Conservation (phyloP, 1,140 invertebrate species). For the Drosophila novamexicana region DNA sequence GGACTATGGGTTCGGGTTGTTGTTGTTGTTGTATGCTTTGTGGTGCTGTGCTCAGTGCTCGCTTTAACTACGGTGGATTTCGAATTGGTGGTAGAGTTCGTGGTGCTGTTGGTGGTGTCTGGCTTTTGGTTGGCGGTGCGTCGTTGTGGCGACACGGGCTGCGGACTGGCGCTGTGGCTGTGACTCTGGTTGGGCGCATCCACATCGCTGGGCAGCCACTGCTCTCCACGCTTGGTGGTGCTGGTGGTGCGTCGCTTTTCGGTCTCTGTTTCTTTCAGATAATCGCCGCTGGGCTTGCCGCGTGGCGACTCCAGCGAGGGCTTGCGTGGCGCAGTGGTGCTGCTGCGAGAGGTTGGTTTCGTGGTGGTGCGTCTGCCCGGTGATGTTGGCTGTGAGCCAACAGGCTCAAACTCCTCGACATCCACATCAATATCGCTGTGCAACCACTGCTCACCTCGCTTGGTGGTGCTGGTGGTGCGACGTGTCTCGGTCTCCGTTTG, state of each 20-base stretch:
- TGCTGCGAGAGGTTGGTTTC: constrained; percentile 5
- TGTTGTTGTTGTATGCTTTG: constrained; percentile 46
- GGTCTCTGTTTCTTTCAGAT: neutral
- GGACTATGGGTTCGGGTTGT: constrained; percentile 47
- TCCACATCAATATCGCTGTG: constrained; percentile 36
- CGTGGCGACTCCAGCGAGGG: constrained; percentile 1
- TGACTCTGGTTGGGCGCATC: constrained; percentile 9
- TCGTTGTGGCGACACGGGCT: constrained; percentile 1
- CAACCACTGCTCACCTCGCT: constrained; percentile 1
- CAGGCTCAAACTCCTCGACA: constrained; percentile 46
- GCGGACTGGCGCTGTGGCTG: constrained; percentile 6
- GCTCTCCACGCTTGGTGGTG: constrained; percentile 16
- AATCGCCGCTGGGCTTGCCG: neutral
- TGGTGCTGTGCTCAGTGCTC: constrained; percentile 66
- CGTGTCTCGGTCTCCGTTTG: neutral
- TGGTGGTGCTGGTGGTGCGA: constrained; percentile 18
- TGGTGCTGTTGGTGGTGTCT: constrained; percentile 26
- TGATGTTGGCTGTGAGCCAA: constrained; percentile 16
- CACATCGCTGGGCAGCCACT: neutral
- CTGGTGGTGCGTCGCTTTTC: constrained; percentile 22
- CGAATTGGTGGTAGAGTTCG: constrained; percentile 21
- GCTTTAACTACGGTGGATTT: constrained; percentile 49
- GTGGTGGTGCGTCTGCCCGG: constrained; percentile 44
- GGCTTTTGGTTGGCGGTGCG: constrained; percentile 7
- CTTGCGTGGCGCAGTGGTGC: constrained; percentile 14